A percentile compares a stretch with the other conserved stretches of the same genome.
phyloP scores from a whole-genome alignment of 2,888 invertebrate genomes.

The Ectemnius continuus region DNA sequence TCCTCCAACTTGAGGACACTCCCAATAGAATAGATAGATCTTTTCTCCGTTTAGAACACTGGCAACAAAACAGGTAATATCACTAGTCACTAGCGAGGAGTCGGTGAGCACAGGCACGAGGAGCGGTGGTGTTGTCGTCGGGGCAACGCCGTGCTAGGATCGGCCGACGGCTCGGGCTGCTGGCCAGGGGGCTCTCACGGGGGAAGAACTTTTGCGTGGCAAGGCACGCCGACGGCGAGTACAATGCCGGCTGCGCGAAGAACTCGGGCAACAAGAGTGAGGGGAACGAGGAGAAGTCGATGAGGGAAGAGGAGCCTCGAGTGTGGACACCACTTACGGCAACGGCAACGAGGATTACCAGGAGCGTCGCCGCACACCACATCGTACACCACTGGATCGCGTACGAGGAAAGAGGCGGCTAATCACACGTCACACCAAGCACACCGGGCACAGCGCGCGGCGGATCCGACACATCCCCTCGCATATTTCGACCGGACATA shows the following conservation, averaged over 20 bases:
- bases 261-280: conserved; percentile 20
- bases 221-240: conserved; percentile 50
- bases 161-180: conserved; percentile 52
- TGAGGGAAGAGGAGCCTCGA: conserved; percentile 48
- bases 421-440: conserved; percentile 69
- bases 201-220: conserved; percentile 61
- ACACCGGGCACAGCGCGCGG: conserved; percentile 62
- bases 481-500: conserved; percentile 44
- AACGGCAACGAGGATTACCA: conserved; percentile 57
- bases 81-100: conserved; percentile 67
- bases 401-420: conserved; percentile 47
- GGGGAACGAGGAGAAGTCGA: conserved; percentile 3
- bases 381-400: conserved; percentile 70
- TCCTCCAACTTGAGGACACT: conserved; percentile 28
- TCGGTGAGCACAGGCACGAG: conserved; percentile 58
- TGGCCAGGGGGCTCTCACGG: conserved; percentile 60
- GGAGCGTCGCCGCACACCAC: conserved; percentile 70
- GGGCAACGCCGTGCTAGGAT: conserved; percentile 59
- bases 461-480: conserved; percentile 55
- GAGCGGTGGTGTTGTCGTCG: conserved; percentile 54
- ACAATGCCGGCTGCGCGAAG: conserved; percentile 16
- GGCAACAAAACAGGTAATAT: conserved; percentile 49
- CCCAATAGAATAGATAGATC: conserved; percentile 27
- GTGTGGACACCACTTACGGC: conserved; percentile 63
- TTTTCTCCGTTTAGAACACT: conserved; percentile 40